phyloP scores from a whole-genome alignment of 2,113 vertebrate genomes.

The Coptodon rendalli region DNA sequence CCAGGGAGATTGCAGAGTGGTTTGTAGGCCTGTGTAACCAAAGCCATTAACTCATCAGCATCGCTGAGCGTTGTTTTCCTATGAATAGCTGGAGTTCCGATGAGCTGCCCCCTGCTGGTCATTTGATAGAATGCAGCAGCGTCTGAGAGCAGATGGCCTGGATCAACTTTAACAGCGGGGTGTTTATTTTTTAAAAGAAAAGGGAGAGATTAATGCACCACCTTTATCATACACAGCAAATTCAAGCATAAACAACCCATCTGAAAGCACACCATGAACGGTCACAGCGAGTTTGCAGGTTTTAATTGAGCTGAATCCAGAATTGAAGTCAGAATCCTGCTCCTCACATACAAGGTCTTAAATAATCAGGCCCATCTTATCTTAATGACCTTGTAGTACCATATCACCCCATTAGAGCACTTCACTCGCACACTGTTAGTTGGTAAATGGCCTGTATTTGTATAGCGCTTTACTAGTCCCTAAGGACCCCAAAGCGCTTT shows the following conservation, averaged over 20 bases:
- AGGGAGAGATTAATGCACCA: neutral
- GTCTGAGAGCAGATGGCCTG: neutral
- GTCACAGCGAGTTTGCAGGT: neutral
- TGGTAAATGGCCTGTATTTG: too few relatives aligned
- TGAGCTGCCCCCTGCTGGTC: neutral
- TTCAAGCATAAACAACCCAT: neutral
- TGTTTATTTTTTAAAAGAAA: neutral
- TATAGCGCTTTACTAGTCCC: too few relatives aligned
- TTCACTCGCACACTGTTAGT: neutral
- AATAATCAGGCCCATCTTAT: neutral
- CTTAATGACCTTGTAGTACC: neutral
- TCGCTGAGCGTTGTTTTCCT: neutral
- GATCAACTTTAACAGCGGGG: neutral
- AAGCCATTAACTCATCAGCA: neutral
- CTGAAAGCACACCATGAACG: neutral
- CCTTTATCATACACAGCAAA: neutral
- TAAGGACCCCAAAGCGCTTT: too few relatives aligned
- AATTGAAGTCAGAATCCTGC: neutral
- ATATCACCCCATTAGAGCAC: neutral
- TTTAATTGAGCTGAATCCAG: neutral
- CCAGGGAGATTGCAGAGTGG: neutral
- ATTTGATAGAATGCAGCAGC: neutral
- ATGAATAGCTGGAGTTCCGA: neutral
- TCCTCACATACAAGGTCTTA: neutral
- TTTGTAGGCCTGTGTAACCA: neutral